Conservation (phyloP, 2,113 vertebrate genomes). For the Sapajus apella region DNA sequence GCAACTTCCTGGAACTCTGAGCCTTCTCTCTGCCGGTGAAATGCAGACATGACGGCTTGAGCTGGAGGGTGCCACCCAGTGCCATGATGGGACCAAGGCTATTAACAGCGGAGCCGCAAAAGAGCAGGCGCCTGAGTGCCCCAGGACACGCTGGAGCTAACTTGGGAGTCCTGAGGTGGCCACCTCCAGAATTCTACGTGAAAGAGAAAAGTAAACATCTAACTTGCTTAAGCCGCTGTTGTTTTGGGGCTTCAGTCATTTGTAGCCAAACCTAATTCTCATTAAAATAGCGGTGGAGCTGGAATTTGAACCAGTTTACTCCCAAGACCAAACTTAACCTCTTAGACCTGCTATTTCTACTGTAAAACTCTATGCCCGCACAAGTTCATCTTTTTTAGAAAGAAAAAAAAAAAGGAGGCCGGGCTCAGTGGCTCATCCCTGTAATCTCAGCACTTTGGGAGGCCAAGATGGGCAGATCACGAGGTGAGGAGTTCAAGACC, state of each 20-base stretch:
- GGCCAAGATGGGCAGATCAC: no score
- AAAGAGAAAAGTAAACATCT: constrained; percentile 21
- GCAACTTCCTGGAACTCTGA: background rate
- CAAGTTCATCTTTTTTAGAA: background rate
- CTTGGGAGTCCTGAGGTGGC: background rate
- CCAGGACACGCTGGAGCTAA: accelerated
- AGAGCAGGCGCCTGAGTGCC: background rate
- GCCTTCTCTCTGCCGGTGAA: background rate
- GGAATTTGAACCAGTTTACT: constrained; percentile 37
- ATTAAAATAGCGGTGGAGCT: background rate
- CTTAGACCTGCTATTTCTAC: background rate
- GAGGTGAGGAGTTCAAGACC: no score
- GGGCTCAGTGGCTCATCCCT: no score
- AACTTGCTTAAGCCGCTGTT: background rate
- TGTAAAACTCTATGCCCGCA: background rate
- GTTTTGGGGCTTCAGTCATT: background rate
- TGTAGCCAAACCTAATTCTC: background rate
- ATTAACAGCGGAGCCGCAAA: background rate
- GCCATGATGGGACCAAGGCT: background rate
- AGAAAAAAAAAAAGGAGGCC: no score
- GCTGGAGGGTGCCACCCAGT: background rate
- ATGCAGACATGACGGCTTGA: background rate
- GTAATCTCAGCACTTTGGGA: no score
- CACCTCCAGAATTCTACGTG: background rate
- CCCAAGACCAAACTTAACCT: background rate